Conservation (phyloP, 2,113 vertebrate genomes). For the Petromus typicus region DNA sequence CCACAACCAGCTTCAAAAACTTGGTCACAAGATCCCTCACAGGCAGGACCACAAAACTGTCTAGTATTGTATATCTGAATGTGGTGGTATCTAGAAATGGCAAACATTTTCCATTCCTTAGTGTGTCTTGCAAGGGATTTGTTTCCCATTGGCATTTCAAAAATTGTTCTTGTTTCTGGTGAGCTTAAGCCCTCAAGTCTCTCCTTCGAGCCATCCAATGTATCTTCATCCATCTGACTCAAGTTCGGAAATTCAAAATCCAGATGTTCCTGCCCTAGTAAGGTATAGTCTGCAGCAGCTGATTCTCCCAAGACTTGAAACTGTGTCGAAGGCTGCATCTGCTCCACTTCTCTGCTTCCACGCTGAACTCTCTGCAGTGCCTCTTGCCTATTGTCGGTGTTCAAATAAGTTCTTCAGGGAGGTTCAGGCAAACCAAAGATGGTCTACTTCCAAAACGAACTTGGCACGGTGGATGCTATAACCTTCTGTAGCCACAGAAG, state of each 20-base stretch:
- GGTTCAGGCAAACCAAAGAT: not conserved
- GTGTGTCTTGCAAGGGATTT: conserved; percentile 95
- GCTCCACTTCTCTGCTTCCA: conserved; percentile 87
- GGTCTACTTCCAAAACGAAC: no score
- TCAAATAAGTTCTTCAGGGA: not conserved
- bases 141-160: conserved; percentile 97
- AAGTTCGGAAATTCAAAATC: conserved; percentile 94
- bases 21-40: conserved; percentile 98
- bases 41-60: conserved; percentile 92
- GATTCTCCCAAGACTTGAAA: conserved; percentile 94
- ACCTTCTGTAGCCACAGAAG: not conserved
- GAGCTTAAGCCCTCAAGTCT: conserved; percentile 93
- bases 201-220: conserved; percentile 93
- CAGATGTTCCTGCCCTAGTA: conserved; percentile 93
- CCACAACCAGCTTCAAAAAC: conserved; percentile 97
- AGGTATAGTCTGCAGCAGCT: conserved; percentile 91
- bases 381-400: not conserved
- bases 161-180: conserved; percentile 98
- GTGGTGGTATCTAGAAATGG: conserved; percentile 97
- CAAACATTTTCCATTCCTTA: conserved; percentile 97
- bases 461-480: no score
- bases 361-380: not conserved
- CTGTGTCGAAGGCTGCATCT: conserved; percentile 89
- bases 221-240: conserved; percentile 95
- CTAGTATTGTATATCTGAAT: conserved; percentile 96